phyloP scores from a whole-genome alignment of 1,140 invertebrate species.

The Drosophila baimaii region DNA sequence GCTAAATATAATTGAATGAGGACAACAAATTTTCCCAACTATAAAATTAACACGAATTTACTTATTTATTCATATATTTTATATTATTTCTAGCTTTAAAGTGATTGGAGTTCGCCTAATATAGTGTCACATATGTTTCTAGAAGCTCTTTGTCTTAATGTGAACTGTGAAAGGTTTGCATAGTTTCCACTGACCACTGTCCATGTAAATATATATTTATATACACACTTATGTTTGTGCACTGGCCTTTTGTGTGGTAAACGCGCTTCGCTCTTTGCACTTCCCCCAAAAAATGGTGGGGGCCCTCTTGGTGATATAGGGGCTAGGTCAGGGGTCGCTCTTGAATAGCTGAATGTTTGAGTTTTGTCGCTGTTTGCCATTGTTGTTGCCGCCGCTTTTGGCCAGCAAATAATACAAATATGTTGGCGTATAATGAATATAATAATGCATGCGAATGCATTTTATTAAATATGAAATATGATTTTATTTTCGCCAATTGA shows the following conservation, averaged over 20 bases:
- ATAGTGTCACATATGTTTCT: too few species aligned
- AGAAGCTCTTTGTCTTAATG: too few species aligned
- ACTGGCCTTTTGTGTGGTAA: conserved; percentile 75
- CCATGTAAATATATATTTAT: conserved; percentile 18
- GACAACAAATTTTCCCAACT: neutral
- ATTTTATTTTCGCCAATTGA: conserved; percentile 63
- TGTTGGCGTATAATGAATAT: conserved; percentile 74
- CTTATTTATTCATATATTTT: neutral
- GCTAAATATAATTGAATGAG: neutral
- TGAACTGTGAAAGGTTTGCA: too few species aligned
- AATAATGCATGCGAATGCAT: conserved; percentile 71
- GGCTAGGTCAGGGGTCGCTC: conserved; percentile 2
- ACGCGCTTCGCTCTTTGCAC: conserved; percentile 71
- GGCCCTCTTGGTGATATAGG: neutral
- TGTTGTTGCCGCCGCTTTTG: conserved; percentile 42
- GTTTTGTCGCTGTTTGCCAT: conserved; percentile 46
- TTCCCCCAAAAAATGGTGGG: conserved; percentile 20
- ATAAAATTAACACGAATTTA: neutral
- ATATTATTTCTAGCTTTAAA: neutral
- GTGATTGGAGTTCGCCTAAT: too few species aligned
- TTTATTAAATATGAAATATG: conserved; percentile 81
- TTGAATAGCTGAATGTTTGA: conserved; percentile 71
- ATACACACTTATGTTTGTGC: conserved; percentile 41
- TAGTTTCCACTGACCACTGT: conserved; percentile 10
- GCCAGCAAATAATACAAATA: conserved; percentile 66